Evolutionary conservation across 2,888 invertebrate genomes (phyloP).

Genomic region (Ophioninae sp.): DNA sequence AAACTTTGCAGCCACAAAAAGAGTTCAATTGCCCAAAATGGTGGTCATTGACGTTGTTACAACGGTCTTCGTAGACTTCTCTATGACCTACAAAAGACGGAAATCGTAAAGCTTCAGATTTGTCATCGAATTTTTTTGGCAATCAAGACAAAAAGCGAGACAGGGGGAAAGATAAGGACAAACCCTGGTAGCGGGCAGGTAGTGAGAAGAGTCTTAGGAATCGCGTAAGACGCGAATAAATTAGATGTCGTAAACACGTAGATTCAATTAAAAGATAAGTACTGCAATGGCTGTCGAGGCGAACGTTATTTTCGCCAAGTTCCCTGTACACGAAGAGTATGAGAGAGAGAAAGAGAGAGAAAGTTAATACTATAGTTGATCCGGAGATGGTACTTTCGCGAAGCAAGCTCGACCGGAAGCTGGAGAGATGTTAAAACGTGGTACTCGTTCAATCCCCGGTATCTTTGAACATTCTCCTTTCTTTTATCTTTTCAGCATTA

Average conservation of each 20-base stretch:
- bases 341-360: slow-evolving; percentile 6
- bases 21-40: neutral
- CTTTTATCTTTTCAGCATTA: slow-evolving; percentile 3
- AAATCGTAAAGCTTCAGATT: slow-evolving; percentile 21
- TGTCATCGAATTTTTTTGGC: slow-evolving; percentile 18
- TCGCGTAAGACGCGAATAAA: slow-evolving; percentile 65
- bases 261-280: slow-evolving; percentile 71
- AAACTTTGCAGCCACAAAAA: neutral
- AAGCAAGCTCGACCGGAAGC: slow-evolving; percentile 36
- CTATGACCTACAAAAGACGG: neutral
- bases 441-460: slow-evolving; percentile 26
- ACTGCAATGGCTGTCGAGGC: slow-evolving; percentile 54
- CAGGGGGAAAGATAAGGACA: slow-evolving; percentile 9
- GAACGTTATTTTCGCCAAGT: slow-evolving; percentile 60
- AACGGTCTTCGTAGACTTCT: neutral
- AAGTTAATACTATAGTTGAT: slow-evolving; percentile 36
- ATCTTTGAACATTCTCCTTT: slow-evolving; percentile 28
- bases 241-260: slow-evolving; percentile 67
- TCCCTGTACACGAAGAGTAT: slow-evolving; percentile 17
- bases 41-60: neutral
- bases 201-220: slow-evolving; percentile 26
- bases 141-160: slow-evolving; percentile 16
- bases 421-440: slow-evolving; percentile 33
- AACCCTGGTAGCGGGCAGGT: slow-evolving; percentile 10
- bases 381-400: slow-evolving; percentile 35